Conservation (phyloP, 2,888 invertebrate genomes). For the Heliconius aoede region DNA sequence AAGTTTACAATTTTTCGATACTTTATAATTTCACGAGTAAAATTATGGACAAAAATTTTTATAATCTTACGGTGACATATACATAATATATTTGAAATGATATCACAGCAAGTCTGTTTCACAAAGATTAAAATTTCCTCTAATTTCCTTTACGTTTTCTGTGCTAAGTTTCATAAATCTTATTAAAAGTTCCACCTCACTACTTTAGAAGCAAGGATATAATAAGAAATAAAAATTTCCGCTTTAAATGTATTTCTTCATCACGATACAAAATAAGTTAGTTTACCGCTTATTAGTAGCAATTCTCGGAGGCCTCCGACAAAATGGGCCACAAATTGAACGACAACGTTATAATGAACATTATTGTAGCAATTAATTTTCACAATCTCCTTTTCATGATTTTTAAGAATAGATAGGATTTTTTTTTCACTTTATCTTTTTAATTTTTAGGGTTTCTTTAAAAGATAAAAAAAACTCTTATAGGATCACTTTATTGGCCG, state of each 20-base stretch:
- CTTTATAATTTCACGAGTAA: no score
- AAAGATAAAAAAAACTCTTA: background rate
- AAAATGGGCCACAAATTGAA: conserved; percentile 33
- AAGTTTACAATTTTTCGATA: no score
- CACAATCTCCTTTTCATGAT: background rate
- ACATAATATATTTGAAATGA: background rate
- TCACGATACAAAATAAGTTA: conserved; percentile 22
- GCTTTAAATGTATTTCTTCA: conserved; percentile 18
- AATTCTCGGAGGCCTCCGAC: conserved; percentile 19
- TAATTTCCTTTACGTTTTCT: background rate
- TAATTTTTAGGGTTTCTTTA: background rate
- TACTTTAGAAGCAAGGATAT: background rate
- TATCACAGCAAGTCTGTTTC: background rate
- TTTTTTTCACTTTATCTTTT: background rate
- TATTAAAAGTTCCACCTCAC: conserved; percentile 21
- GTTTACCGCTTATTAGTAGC: conserved; percentile 19
- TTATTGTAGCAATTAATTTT: conserved; percentile 10
- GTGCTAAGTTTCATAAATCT: background rate
- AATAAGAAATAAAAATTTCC: conserved; percentile 6
- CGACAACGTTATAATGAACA: conserved; percentile 27
- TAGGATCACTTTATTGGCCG: no score
- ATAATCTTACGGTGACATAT: no score
- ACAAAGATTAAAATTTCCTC: background rate
- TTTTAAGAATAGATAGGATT: background rate
- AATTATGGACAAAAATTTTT: no score